Evolutionary conservation across 1,140 invertebrate species (phyloP).

Genomic region (Drosophila simulans): DNA sequence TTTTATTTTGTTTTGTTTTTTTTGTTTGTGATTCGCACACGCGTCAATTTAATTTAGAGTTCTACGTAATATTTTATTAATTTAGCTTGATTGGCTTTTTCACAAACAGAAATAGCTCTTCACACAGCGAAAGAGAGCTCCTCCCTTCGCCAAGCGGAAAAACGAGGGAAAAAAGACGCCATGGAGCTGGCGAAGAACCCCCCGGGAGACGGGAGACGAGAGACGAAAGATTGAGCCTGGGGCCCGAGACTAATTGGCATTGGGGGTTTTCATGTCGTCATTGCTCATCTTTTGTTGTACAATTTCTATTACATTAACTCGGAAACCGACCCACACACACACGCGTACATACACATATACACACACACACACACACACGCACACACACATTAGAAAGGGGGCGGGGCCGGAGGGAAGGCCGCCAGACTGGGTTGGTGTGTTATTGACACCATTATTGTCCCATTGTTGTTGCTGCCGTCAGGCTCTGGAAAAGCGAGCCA

Average conservation of each 20-base stretch:
- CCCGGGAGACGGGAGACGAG: too few relatives aligned
- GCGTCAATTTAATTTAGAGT: conserved; percentile 81
- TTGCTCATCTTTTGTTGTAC: conserved; percentile 77
- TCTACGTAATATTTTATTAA: conserved; percentile 81
- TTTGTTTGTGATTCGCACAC: conserved; percentile 58
- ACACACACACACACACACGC: conserved; percentile 19
- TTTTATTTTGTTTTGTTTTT: conserved; percentile 43
- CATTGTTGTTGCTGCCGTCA: conserved; percentile 55
- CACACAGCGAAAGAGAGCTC: conserved; percentile 14
- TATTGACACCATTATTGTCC: conserved; percentile 72
- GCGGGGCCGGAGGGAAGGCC: conserved; percentile 1
- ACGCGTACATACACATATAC: conserved; percentile 11
- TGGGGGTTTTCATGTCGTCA: conserved; percentile 79
- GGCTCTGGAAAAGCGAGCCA: conserved; percentile 36
- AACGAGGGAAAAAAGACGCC: too few relatives aligned
- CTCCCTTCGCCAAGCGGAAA: neutral
- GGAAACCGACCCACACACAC: conserved; percentile 28
- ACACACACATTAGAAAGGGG: conserved; percentile 4
- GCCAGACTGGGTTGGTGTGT: conserved; percentile 48
- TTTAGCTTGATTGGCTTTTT: conserved; percentile 82
- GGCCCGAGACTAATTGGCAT: conserved; percentile 66
- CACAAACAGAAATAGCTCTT: conserved; percentile 64
- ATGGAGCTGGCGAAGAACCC: neutral
- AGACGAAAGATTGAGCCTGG: conserved; percentile 3
- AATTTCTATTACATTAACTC: conserved; percentile 80